Evolutionary conservation across 64 coral and sea anemone species (phyloP), one percentile per base, ranked within the genome.

Genomic region (Anthopleura sola): DNA sequence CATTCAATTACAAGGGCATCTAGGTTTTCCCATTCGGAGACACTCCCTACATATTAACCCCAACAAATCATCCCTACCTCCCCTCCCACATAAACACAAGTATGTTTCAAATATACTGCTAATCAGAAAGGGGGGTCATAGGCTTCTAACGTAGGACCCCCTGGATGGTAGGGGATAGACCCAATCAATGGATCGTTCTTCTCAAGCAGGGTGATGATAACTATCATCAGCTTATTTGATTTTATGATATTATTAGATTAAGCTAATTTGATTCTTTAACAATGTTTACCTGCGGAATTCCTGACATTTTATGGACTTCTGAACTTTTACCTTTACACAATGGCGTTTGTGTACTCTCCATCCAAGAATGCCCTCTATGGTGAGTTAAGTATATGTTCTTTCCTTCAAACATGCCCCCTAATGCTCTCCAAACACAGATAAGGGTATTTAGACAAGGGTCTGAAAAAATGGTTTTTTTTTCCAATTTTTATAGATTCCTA

Each of bases 321-420:
- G 6, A 98, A 98, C 71, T 98, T 94, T 64, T 98, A 98, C 47
- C 58, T 98, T 20, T 98, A 98, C 74, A 91, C 89, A 32, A 98
- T 98, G 95, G 86, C 92, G 17, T 98, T 98, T 86, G 95, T 98
- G 1, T 98, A 98, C 54, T 98, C 95, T 1, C 95, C 95, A 18
- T 91, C 95, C 11, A 94, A 93, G 47, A 98, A 98, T 74, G 95
- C 95, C 7, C 92, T 98, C 29, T 94, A 94, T 85, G 95, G 95
- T 97, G 53, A 83, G 90, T 54, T 0, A 34, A 62, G 3, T n/a
- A 62, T 62, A 2, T 62, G 14, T 44, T 37, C 36, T 37, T 9
- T 38, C 50, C 6, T 13, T 53, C 50, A 53, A 17, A 1, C 9
- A 8, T 44, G 40, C 9, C 4, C 50, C 14, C 50, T 53, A 15